Percentiles rank a stretch among this genome's conserved stretches.
phyloP scores from a whole-genome alignment of 2,113 vertebrate genomes.

The Anolis carolinensis region DNA sequence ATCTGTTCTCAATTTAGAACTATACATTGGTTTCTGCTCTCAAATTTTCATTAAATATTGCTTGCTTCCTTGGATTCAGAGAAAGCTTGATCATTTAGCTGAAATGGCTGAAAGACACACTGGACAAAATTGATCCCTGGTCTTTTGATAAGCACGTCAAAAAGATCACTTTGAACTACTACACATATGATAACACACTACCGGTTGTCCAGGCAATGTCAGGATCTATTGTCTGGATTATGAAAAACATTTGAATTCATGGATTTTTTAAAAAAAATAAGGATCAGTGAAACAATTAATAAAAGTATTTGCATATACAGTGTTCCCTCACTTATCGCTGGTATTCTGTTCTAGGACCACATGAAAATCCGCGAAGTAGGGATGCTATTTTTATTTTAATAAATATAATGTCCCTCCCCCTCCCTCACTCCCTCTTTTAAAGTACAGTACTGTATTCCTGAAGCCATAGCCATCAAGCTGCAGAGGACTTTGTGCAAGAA shows the following conservation, averaged over 20 bases:
- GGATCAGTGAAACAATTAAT: not conserved
- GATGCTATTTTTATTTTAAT: too few species aligned
- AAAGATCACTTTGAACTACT: not conserved
- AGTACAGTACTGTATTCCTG: too few species aligned
- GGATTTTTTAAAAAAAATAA: not conserved
- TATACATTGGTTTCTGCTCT: conserved; percentile 46
- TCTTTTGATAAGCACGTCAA: not conserved
- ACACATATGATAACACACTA: not conserved
- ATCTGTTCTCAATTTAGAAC: conserved; percentile 63
- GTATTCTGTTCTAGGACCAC: too few species aligned
- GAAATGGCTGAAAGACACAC: not conserved
- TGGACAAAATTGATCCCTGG: conserved; percentile 30
- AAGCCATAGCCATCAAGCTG: too few species aligned
- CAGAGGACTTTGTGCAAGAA: too few species aligned
- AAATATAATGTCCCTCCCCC: too few species aligned
- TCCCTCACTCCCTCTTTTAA: too few species aligned
- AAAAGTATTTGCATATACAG: not conserved
- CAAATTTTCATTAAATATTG: conserved; percentile 49
- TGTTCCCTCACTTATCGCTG: too few species aligned
- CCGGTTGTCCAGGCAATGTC: not conserved
- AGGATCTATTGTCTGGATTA: not conserved
- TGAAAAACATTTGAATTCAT: not conserved
- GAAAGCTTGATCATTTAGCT: conserved; percentile 11
- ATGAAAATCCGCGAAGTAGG: too few species aligned
- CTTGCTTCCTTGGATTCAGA: conserved; percentile 35